Evolutionary conservation across 2,113 vertebrate genomes (phyloP), one percentile per base, ranked within the genome.

Genomic region (Oryzias melastigma): DNA sequence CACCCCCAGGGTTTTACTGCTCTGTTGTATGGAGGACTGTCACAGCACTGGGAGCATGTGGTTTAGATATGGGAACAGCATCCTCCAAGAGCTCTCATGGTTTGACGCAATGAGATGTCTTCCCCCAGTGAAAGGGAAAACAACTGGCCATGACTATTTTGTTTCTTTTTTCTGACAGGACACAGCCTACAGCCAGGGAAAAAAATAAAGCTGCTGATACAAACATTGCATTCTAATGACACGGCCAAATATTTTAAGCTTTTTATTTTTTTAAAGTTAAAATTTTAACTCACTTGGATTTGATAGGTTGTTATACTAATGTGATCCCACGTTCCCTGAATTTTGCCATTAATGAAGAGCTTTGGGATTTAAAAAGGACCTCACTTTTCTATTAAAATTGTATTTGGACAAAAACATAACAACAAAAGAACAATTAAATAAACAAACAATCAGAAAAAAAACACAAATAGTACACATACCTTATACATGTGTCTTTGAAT

Each of bases 1-100:
- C 87, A 87, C 85, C 84, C 87, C 84, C 74, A 90, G 86, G 84
- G 82, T 91, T 91, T 95, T 90, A 93, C 85, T 85, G 85, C 90
- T 86, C 86, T 83, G 89, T 82, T 92, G 87, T 72, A 51, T 80
- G 79, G 92, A 88, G 84, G 75, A 89, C 88, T 90, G 85, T 90
- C 78, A 84, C 85, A 78, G 88, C 85, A 80, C 83, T 82, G 59
- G 86, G 81, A 89, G 84, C 88, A 86, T 91, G 87, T 89, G 88
- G 87, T 88, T 87, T 81, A 86, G 91, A 91, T 90, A 91, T 85
- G 87, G 87, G 83, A 90, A 88, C 84, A 85, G 82, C 84, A 83
- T 90, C 89, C 73, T 83, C 75, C 71, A 58, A 73, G 74, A 85
- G 82, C 87, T 88, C 85, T 89, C 87, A 85, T 85, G 82, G 76